A percentile compares a stretch with the other conserved stretches of the same genome.
phyloP scores from a whole-genome alignment of 2,797 vertebrate genomes.

The Lutra lutra region DNA sequence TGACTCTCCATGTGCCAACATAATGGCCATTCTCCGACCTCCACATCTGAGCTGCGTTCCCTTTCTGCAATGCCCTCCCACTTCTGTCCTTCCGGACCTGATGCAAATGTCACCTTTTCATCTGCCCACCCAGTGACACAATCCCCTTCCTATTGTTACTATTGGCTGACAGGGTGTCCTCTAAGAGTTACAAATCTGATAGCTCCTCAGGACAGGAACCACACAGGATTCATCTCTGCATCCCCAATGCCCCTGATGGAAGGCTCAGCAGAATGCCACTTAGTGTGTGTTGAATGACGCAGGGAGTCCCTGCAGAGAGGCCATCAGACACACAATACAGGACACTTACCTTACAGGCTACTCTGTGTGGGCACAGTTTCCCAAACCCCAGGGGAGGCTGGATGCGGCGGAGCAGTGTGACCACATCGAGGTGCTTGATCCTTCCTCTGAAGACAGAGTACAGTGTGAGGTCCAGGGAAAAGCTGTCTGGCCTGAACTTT shows the following conservation, averaged over 20 bases:
- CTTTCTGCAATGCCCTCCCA: neutral
- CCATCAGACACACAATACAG: no score
- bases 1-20: neutral
- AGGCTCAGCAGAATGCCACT: neutral
- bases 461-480: neutral
- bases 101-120: neutral
- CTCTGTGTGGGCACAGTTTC: slow-evolving; percentile 98
- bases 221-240: neutral
- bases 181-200: neutral
- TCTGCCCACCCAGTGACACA: neutral
- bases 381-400: slow-evolving; percentile 98
- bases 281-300: neutral
- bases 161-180: neutral
- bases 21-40: neutral
- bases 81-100: neutral
- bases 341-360: slow-evolving; percentile 96
- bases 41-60: neutral
- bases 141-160: neutral
- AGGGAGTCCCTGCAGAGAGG: neutral
- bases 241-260: neutral
- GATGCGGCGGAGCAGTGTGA: slow-evolving; percentile 96
- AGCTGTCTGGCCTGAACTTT: fast-evolving
- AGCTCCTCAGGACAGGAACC: neutral
- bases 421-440: slow-evolving; percentile 99
- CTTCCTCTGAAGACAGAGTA: slow-evolving; percentile 90